phyloP scores from a whole-genome alignment of 2,888 invertebrate genomes.

The Julus scandinavius region DNA sequence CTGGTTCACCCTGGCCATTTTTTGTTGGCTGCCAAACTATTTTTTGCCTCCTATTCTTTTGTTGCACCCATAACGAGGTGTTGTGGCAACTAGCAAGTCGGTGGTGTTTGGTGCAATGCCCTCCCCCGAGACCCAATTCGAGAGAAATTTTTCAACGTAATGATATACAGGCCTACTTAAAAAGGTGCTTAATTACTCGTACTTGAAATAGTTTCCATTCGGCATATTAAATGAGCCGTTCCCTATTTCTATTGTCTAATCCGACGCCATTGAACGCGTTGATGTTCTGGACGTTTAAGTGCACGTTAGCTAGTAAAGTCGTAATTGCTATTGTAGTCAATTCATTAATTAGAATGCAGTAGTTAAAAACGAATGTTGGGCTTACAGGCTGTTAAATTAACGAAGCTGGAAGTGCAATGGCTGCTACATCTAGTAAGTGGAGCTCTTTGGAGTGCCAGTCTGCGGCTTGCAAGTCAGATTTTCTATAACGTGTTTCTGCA shows the following conservation, averaged over 20 bases:
- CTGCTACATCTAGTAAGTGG: background rate
- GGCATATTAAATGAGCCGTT: conserved; percentile 13
- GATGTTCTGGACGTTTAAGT: background rate
- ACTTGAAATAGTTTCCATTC: conserved; percentile 31
- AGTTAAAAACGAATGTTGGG: background rate
- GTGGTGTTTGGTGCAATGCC: conserved; percentile 12
- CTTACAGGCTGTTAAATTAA: background rate
- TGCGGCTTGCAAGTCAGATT: background rate
- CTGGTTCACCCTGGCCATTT: conserved; percentile 30
- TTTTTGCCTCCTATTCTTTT: conserved; percentile 20
- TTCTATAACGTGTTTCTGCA: too few relatives aligned
- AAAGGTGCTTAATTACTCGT: conserved; percentile 12
- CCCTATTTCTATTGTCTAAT: background rate
- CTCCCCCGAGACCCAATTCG: conserved; percentile 41
- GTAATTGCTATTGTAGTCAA: background rate
- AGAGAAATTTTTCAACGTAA: background rate
- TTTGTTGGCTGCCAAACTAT: background rate
- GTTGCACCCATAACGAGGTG: conserved; percentile 24
- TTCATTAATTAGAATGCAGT: background rate
- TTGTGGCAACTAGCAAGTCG: conserved; percentile 6
- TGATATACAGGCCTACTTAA: conserved; percentile 24
- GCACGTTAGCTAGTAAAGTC: background rate
- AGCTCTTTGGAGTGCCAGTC: background rate
- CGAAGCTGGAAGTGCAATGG: background rate
- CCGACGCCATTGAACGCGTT: background rate